Conservation (phyloP, 2,113 vertebrate genomes). For the Shinisaurus crocodilurus region DNA sequence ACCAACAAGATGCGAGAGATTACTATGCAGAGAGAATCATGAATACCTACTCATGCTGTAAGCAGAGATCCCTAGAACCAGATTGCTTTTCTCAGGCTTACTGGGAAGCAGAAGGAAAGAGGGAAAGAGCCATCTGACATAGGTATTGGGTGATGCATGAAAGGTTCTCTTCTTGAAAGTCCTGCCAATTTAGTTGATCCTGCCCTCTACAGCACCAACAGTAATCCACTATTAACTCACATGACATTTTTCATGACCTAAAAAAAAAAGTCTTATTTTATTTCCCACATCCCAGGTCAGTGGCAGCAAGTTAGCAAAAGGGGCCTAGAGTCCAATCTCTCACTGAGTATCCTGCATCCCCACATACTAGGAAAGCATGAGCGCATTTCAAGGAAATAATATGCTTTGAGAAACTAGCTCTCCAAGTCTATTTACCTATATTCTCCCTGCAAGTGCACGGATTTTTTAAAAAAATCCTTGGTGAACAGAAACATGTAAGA, state of each 20-base stretch:
- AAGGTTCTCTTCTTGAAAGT: neutral
- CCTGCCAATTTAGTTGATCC: neutral
- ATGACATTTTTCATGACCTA: neutral
- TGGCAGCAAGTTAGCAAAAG: fast-evolving
- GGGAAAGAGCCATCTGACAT: neutral
- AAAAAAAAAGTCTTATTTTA: neutral
- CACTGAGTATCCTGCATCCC: neutral
- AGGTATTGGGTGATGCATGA: neutral
- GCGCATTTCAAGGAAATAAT: slow-evolving; percentile 34
- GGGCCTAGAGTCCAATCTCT: neutral
- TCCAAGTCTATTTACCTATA: neutral
- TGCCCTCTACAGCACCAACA: neutral
- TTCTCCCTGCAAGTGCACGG: slow-evolving; percentile 45
- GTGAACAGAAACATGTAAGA: slow-evolving; percentile 3
- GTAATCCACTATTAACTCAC: neutral
- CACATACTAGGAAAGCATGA: slow-evolving; percentile 5
- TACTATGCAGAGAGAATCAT: neutral
- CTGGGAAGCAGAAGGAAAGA: neutral
- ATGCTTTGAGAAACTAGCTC: slow-evolving; percentile 34
- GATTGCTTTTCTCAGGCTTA: neutral
- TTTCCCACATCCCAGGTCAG: fast-evolving
- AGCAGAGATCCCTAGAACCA: neutral
- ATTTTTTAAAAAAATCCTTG: neutral
- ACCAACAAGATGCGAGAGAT: neutral
- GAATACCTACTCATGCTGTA: neutral